phyloP scores from a whole-genome alignment of 2,888 invertebrate genomes.

The Melieria crassipennis region DNA sequence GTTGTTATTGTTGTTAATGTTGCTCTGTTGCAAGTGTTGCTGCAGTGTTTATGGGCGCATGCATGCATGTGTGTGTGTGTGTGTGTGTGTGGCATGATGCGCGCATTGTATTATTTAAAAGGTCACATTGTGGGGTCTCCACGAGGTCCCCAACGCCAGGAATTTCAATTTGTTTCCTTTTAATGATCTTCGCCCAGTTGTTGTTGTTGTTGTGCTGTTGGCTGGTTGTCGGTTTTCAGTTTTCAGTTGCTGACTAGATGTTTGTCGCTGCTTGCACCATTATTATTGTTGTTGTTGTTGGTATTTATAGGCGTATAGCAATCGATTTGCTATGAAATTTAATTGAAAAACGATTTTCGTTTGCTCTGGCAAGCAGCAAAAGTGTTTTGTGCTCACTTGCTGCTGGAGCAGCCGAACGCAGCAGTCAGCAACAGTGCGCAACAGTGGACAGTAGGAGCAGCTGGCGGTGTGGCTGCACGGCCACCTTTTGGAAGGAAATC shows the following conservation, averaged over 20 bases:
- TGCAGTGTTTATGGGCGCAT: neutral
- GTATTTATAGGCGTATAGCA: constrained; percentile 50
- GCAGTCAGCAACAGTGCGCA: neutral
- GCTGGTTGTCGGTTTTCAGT: constrained; percentile 21
- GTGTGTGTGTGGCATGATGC: neutral
- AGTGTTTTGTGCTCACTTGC: constrained; percentile 10
- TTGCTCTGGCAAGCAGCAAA: constrained; percentile 6
- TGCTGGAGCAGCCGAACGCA: constrained; percentile 8
- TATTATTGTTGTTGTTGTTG: constrained; percentile 28
- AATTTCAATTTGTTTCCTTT: constrained; percentile 39
- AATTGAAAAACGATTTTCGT: constrained; percentile 51
- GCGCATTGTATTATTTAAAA: constrained; percentile 12
- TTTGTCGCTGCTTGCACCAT: constrained; percentile 21
- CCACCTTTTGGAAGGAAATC: constrained; percentile 36
- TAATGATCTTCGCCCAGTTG: constrained; percentile 11
- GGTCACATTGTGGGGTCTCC: constrained; percentile 30
- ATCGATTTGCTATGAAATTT: constrained; percentile 64
- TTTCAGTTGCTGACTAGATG: constrained; percentile 4
- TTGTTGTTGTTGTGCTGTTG: constrained; percentile 22
- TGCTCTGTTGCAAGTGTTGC: neutral
- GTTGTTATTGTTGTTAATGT: too few species aligned
- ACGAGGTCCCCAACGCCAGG: constrained; percentile 24
- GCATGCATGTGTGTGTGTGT: neutral
- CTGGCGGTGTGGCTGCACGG: neutral
- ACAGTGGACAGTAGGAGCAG: neutral